Conservation (phyloP, 2,797 vertebrate species). For the Vultur gryphus region DNA sequence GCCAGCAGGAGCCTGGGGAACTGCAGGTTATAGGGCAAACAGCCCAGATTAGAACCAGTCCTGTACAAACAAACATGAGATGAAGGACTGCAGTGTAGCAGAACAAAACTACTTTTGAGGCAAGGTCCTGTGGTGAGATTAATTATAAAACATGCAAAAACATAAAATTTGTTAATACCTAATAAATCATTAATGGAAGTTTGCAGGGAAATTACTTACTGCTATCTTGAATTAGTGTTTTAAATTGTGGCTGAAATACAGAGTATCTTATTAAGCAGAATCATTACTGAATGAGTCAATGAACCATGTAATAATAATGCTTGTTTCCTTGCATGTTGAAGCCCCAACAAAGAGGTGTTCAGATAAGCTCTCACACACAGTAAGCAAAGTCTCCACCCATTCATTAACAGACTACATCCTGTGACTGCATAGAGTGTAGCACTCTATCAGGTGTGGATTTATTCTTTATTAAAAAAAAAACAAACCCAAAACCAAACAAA, state of each 20-base stretch:
- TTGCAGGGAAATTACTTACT: not conserved
- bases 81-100: constrained; percentile 26
- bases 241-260: not conserved
- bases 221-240: not conserved
- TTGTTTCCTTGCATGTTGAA: not conserved
- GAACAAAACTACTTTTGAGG: constrained; percentile 39
- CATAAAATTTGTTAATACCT: not conserved
- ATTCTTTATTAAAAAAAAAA: not conserved
- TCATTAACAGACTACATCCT: not conserved
- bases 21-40: constrained; percentile 22
- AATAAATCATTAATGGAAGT: constrained; percentile 24
- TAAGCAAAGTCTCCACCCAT: not conserved
- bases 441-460: not conserved
- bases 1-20: not conserved
- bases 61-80: constrained; percentile 22
- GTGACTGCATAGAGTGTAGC: not conserved
- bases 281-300: not conserved
- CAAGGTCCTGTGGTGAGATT: not conserved
- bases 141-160: constrained; percentile 19
- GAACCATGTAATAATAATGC: not conserved
- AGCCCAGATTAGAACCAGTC: constrained; percentile 5
- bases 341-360: not conserved
- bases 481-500: not conserved
- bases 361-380: not conserved
- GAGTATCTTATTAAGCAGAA: not conserved